Conservation (phyloP, 2,888 invertebrate genomes). For the Lamellibrachia columna region DNA sequence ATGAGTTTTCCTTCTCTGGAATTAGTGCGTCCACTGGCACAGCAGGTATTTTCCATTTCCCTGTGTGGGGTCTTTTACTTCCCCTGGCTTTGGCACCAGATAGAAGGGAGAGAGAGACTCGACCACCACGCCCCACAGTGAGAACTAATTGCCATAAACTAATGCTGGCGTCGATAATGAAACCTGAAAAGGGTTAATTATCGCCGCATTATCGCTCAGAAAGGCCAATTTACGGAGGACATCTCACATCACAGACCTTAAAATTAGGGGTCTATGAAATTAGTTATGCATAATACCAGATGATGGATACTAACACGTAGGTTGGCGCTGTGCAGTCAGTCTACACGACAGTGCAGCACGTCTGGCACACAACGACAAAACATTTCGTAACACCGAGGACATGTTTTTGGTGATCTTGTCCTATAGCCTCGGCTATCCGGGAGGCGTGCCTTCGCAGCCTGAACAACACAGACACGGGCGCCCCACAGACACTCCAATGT, state of each 20-base stretch:
- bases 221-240: neutral
- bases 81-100: no score
- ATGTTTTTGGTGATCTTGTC: neutral
- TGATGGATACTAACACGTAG: neutral
- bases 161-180: no score
- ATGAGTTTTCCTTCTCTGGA: no score
- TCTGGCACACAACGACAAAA: constrained; percentile 9
- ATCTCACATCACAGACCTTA: neutral
- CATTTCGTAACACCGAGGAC: neutral
- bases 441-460: neutral
- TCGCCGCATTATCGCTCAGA: neutral
- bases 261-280: neutral
- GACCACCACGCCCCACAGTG: no score
- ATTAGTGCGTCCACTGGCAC: no score
- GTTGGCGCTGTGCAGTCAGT: neutral
- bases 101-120: no score
- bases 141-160: no score
- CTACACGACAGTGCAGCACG: neutral
- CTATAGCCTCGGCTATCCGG: constrained; percentile 1
- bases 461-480: neutral
- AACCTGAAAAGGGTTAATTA: no score
- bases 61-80: no score
- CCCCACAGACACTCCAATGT: neutral
- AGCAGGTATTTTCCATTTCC: no score
- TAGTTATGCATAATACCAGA: neutral